A percentile compares a stretch with the other conserved stretches of the same genome.
These are phyloP conservation scores for Mechanitis messenoides DNA, from an alignment of 2,888 invertebrate genomes.

Conservation along the genomic window DNA sequence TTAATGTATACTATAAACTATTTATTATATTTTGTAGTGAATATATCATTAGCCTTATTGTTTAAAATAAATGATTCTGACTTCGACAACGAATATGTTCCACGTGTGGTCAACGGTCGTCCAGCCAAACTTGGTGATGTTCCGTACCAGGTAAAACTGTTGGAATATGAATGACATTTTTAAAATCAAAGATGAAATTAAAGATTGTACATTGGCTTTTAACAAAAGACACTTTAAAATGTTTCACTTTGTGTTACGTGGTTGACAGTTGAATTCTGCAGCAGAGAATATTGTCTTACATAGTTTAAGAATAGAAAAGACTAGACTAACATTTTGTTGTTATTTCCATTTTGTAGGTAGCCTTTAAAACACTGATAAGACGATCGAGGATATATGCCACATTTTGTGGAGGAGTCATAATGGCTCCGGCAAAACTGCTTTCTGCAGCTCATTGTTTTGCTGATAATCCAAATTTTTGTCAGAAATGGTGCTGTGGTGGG, in stretches of 20 bases:
- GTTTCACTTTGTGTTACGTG: no score
- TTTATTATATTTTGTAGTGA: slow-evolving; percentile 15
- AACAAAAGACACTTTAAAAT: no score
- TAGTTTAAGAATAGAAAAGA: no score
- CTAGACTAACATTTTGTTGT: background rate
- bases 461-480: slow-evolving; percentile 21
- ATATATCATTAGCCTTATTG: slow-evolving; percentile 5
- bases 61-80: slow-evolving; percentile 9
- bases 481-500: slow-evolving; percentile 23
- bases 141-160: slow-evolving; percentile 49
- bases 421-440: slow-evolving; percentile 40
- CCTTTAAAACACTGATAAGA: slow-evolving; percentile 36
- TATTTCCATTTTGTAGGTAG: slow-evolving; percentile 36
- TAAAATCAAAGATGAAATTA: no score
- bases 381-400: slow-evolving; percentile 31
- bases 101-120: slow-evolving; percentile 43
- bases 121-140: slow-evolving; percentile 46
- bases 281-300: no score
- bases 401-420: slow-evolving; percentile 52
- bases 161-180: no score
- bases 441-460: slow-evolving; percentile 57
- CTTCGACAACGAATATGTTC: slow-evolving; percentile 24
- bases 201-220: no score
- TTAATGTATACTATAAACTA: slow-evolving; percentile 19
- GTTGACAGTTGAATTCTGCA: no score